Percentiles rank a stretch among this genome's conserved stretches.
Evolutionary conservation across 2,888 invertebrate species (phyloP).

Genomic region (Cephus sareptanus): DNA sequence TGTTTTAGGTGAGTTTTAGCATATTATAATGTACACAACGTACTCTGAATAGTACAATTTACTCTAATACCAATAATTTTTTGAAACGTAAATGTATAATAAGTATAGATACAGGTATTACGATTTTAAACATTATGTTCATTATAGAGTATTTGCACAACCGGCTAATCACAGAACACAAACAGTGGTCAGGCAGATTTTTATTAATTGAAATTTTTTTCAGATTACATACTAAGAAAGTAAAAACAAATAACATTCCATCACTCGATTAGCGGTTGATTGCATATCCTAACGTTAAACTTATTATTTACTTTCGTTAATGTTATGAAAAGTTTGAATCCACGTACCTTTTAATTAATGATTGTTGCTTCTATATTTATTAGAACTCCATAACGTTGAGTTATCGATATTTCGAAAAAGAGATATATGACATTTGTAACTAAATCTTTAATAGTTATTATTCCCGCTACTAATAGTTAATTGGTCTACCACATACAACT

Average conservation of each 20-base stretch:
- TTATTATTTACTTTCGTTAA: neutral
- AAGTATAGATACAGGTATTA: neutral
- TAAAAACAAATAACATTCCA: neutral
- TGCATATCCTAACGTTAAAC: neutral
- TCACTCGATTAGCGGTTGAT: neutral
- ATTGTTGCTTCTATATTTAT: neutral
- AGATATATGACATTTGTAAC: neutral
- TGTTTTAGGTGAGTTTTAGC: slow-evolving; percentile 74
- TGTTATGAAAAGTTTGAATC: neutral
- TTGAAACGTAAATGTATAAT: neutral
- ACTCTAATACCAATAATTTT: neutral
- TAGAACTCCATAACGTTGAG: neutral
- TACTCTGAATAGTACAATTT: neutral
- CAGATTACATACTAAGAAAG: neutral
- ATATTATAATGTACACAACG: neutral
- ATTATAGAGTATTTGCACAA: neutral
- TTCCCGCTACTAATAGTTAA: neutral
- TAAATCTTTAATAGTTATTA: neutral
- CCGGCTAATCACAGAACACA: neutral
- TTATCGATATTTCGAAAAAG: neutral
- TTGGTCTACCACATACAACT: neutral
- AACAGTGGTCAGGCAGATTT: neutral
- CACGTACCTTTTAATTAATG: neutral
- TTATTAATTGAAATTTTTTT: neutral
- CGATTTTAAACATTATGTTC: neutral